Evolutionary conservation across 1,140 invertebrate species (phyloP).

Genomic region (Pantala flavescens): DNA sequence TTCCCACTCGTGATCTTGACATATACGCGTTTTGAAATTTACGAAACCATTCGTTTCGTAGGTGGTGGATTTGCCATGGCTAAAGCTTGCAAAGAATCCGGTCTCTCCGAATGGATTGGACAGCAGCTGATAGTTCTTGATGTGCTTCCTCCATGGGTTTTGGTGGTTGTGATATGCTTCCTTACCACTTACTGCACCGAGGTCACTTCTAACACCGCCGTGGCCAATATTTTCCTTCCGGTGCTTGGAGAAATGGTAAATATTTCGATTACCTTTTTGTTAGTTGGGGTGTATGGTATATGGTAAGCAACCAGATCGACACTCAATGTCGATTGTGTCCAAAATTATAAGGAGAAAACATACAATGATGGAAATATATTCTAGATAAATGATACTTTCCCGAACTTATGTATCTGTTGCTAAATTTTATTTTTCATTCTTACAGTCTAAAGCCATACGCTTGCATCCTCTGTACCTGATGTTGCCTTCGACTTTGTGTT

Average conservation of each 20-base stretch:
- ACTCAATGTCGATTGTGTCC: no score
- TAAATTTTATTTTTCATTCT: slow-evolving; percentile 18
- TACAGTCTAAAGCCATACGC: slow-evolving; percentile 47
- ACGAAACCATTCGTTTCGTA: slow-evolving; percentile 14
- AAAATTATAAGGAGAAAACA: no score
- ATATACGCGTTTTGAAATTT: no score
- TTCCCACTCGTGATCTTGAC: not conserved
- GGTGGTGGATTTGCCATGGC: slow-evolving; percentile 84
- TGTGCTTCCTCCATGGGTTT: slow-evolving; percentile 28
- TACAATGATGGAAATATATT: no score
- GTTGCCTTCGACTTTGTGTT: slow-evolving; percentile 67
- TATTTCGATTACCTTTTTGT: slow-evolving; percentile 11
- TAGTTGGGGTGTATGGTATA: no score
- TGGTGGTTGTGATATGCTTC: slow-evolving; percentile 34
- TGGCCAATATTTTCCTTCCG: slow-evolving; percentile 73
- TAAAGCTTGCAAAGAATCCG: slow-evolving; percentile 63
- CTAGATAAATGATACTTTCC: no score
- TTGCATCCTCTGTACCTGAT: slow-evolving; percentile 80
- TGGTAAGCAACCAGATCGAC: no score
- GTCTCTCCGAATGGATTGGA: slow-evolving; percentile 63
- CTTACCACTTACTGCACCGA: slow-evolving; percentile 56
- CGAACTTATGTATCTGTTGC: no score
- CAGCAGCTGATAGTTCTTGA: slow-evolving; percentile 36
- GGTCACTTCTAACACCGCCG: slow-evolving; percentile 73
- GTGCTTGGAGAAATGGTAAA: slow-evolving; percentile 66